A percentile compares a stretch with the other conserved stretches of the same genome.
These are phyloP conservation scores for Pelobates cultripes DNA, from an alignment of 2,797 vertebrate species.

Conservation along the genomic window DNA sequence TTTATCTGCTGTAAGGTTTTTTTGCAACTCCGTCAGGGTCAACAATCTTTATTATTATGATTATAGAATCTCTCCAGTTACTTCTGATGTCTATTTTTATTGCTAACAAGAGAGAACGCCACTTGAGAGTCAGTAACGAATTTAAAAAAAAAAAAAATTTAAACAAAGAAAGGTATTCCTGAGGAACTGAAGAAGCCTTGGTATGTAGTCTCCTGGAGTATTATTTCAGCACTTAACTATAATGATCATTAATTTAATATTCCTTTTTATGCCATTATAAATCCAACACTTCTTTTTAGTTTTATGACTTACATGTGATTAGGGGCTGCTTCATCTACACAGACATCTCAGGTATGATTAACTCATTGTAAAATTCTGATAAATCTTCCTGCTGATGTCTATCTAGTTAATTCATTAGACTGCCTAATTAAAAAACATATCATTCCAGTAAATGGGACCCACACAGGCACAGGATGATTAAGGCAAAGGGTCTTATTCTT, in stretches of 20 bases:
- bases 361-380: slow-evolving; percentile 42
- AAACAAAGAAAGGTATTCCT: no score
- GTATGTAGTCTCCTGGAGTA: slow-evolving; percentile 25
- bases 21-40: no score
- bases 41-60: no score
- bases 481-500: no score
- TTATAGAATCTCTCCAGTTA: no score
- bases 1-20: no score
- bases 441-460: no score
- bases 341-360: slow-evolving; percentile 48
- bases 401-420: slow-evolving; percentile 37
- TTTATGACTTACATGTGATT: slow-evolving; percentile 43
- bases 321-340: slow-evolving; percentile 35
- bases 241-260: slow-evolving; percentile 56
- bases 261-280: slow-evolving; percentile 51
- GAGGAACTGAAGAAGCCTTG: neutral
- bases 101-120: no score
- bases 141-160: no score
- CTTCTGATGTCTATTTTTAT: no score
- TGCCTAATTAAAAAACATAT: slow-evolving; percentile 39
- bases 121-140: no score
- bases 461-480: no score
- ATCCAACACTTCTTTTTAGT: slow-evolving; percentile 27
- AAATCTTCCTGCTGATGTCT: slow-evolving; percentile 37
- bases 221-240: slow-evolving; percentile 49